These are phyloP conservation scores for Eriosoma lanigerum DNA, from an alignment of 1,140 invertebrate species.

Conservation along the genomic window DNA sequence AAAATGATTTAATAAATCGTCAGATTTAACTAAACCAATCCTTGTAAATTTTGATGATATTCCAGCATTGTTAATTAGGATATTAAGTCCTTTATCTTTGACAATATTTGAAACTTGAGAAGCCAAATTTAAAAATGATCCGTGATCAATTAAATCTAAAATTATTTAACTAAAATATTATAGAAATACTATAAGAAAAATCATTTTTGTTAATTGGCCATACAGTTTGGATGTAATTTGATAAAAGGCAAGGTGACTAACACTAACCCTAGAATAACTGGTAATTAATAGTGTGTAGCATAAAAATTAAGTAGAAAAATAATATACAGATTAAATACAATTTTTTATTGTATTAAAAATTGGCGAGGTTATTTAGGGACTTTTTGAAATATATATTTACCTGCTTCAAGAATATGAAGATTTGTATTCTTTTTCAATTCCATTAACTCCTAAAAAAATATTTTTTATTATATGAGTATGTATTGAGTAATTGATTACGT, in stretches of 20 bases:
- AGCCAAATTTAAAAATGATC: slow-evolving; percentile 64
- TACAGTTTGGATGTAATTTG: too few species aligned
- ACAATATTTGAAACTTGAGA: slow-evolving; percentile 65
- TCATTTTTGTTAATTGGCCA: too few species aligned
- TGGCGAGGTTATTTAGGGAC: too few species aligned
- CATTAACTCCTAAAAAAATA: slow-evolving; percentile 35
- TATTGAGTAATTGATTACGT: too few species aligned
- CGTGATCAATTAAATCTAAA: slow-evolving; percentile 70
- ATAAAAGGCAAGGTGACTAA: too few species aligned
- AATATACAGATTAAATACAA: too few species aligned
- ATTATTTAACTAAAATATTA: slow-evolving; percentile 54
- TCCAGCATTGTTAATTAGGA: slow-evolving; percentile 86
- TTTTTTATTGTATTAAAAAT: too few species aligned
- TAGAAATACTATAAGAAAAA: slow-evolving; percentile 3
- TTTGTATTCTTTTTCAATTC: slow-evolving; percentile 25
- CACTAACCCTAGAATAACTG: too few species aligned
- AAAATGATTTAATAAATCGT: slow-evolving; percentile 72
- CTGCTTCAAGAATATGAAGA: slow-evolving; percentile 38
- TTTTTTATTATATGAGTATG: too few species aligned
- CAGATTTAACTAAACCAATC: slow-evolving; percentile 68
- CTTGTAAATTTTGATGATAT: slow-evolving; percentile 73
- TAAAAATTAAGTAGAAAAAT: too few species aligned
- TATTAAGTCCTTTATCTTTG: slow-evolving; percentile 71
- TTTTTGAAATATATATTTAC: neutral
- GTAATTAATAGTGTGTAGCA: too few species aligned